phyloP scores from a whole-genome alignment of 2,888 invertebrate species.

The Ecliptopera silaceata region DNA sequence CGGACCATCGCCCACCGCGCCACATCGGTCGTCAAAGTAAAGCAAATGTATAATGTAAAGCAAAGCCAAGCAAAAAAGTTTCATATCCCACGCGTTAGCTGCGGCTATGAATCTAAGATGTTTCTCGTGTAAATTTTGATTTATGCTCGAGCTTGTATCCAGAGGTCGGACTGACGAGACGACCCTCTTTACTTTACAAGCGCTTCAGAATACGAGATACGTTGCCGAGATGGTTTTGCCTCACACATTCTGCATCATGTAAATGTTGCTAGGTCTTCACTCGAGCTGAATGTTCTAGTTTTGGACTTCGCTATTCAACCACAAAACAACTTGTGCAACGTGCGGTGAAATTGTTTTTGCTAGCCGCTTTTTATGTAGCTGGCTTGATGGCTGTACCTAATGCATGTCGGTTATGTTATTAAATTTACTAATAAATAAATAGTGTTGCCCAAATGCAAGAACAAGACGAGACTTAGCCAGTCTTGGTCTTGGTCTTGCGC shows the following conservation, averaged over 20 bases:
- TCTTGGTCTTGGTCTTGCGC: too few species aligned
- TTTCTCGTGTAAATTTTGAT: slow-evolving; percentile 71
- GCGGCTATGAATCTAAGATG: slow-evolving; percentile 57
- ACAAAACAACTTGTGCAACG: not conserved
- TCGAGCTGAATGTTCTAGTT: slow-evolving; percentile 13
- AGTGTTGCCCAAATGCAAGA: too few species aligned
- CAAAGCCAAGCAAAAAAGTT: slow-evolving; percentile 30
- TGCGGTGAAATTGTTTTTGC: not conserved
- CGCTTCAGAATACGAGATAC: slow-evolving; percentile 52
- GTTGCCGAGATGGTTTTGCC: slow-evolving; percentile 43
- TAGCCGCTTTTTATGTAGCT: not conserved
- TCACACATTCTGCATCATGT: slow-evolving; percentile 18
- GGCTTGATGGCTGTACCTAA: too few species aligned
- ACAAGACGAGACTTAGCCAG: too few species aligned
- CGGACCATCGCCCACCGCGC: too few species aligned
- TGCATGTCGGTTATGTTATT: too few species aligned
- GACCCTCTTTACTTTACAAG: slow-evolving; percentile 59
- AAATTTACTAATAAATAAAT: too few species aligned
- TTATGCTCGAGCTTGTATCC: slow-evolving; percentile 58
- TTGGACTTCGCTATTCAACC: not conserved
- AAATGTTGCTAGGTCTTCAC: slow-evolving; percentile 20
- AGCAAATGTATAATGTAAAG: too few species aligned
- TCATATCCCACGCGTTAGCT: slow-evolving; percentile 38
- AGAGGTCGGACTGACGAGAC: slow-evolving; percentile 47
- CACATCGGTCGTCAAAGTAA: too few species aligned